Conservation (phyloP, 2,113 vertebrate species). For the Strigops habroptila region DNA sequence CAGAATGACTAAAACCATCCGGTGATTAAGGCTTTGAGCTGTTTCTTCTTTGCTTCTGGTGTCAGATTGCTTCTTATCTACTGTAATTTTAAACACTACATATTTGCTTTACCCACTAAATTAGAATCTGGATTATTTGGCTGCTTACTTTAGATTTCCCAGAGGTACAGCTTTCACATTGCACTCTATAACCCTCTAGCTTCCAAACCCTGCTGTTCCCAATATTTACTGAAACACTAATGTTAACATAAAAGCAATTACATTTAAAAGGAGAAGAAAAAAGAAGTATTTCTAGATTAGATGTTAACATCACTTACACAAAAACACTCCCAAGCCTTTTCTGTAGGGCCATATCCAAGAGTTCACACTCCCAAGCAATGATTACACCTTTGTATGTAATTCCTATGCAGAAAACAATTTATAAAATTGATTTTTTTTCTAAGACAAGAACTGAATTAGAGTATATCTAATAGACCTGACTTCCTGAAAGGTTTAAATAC, state of each 20-base stretch:
- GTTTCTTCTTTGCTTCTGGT: slow-evolving; percentile 16
- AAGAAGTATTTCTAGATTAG: background rate
- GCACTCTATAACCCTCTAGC: background rate
- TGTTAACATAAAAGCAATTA: slow-evolving; percentile 4
- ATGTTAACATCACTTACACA: background rate
- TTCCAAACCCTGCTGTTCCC: slow-evolving; percentile 46
- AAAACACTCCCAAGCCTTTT: background rate
- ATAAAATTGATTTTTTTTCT: background rate
- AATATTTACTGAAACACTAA: background rate
- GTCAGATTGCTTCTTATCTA: slow-evolving; percentile 63
- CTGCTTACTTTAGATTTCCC: slow-evolving; percentile 68
- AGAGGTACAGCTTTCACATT: slow-evolving; percentile 53
- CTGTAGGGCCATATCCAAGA: background rate
- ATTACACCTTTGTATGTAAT: background rate
- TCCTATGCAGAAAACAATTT: background rate
- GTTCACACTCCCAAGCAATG: accelerated
- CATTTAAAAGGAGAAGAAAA: background rate
- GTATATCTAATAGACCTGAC: accelerated
- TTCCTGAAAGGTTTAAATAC: background rate
- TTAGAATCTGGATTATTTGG: slow-evolving; percentile 75
- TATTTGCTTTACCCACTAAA: slow-evolving; percentile 60
- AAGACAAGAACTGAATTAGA: background rate
- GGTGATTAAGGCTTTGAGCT: slow-evolving; percentile 54
- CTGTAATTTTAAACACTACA: slow-evolving; percentile 60
- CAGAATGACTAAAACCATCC: slow-evolving; percentile 38